phyloP scores from a whole-genome alignment of 2,888 invertebrate genomes.

The Arge pagana region DNA sequence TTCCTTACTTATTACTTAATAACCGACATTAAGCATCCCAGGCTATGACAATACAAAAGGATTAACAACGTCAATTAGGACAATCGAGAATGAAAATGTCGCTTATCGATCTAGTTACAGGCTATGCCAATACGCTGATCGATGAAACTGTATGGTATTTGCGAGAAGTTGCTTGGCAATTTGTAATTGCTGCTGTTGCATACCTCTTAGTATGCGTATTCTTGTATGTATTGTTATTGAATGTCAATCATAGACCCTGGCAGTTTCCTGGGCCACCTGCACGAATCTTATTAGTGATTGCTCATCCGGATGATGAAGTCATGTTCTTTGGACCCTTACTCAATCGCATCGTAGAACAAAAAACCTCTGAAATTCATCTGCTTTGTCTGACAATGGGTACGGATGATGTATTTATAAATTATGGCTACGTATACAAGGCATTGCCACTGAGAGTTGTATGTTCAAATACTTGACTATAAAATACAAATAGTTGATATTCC shows the following conservation, averaged over 20 bases:
- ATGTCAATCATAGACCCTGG: constrained; percentile 49
- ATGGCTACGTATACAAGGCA: not conserved
- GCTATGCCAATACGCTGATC: constrained; percentile 41
- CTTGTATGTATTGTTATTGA: constrained; percentile 48
- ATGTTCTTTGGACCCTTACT: constrained; percentile 98
- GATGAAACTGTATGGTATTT: constrained; percentile 50
- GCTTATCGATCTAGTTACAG: constrained; percentile 31
- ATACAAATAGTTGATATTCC: not conserved
- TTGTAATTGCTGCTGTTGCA: constrained; percentile 45
- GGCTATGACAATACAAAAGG: constrained; percentile 1
- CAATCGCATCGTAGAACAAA: constrained; percentile 67
- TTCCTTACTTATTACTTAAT: constrained; percentile 2
- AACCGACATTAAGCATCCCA: not conserved
- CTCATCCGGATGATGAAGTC: constrained; percentile 98
- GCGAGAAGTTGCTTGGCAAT: constrained; percentile 51
- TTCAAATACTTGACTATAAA: no score
- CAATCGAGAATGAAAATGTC: constrained; percentile 16
- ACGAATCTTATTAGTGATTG: constrained; percentile 80
- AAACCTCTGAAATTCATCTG: constrained; percentile 73
- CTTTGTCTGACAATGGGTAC: constrained; percentile 86
- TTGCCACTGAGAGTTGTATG: not conserved
- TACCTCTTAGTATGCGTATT: constrained; percentile 50
- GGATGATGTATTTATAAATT: constrained; percentile 20
- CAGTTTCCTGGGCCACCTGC: constrained; percentile 54
- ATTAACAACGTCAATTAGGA: constrained; percentile 1